Percentiles rank a stretch among this genome's conserved stretches.
These are phyloP conservation scores for Dipodomys stephensi DNA, from an alignment of 2,113 vertebrate genomes.

Conservation along the genomic window DNA sequence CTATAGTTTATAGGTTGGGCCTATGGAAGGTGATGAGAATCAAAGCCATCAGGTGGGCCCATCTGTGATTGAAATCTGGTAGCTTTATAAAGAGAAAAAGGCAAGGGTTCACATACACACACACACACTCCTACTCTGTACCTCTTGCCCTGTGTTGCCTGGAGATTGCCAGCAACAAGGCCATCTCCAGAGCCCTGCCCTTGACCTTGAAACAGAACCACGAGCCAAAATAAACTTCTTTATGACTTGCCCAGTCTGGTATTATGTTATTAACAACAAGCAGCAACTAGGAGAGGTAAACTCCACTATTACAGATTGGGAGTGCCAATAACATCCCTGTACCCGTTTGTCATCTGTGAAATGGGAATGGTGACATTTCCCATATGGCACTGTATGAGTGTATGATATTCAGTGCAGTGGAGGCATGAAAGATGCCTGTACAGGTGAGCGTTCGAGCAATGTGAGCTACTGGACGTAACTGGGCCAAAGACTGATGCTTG, in stretches of 20 bases:
- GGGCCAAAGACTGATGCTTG: not conserved
- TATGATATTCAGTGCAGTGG: too few relatives aligned
- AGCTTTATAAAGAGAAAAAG: not conserved
- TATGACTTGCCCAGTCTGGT: not conserved
- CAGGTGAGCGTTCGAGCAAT: not conserved
- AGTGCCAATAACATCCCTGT: not conserved
- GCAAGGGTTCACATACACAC: too few relatives aligned
- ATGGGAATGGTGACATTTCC: slow-evolving; percentile 15
- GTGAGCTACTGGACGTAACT: not conserved
- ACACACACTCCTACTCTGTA: fast-evolving
- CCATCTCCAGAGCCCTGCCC: not conserved
- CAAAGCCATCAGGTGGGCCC: not conserved
- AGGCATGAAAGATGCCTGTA: too few relatives aligned
- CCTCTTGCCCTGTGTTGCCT: not conserved
- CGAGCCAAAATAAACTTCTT: not conserved
- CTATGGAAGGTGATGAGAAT: not conserved
- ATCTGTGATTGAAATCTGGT: not conserved
- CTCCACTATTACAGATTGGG: not conserved
- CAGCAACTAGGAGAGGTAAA: too few relatives aligned
- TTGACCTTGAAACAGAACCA: not conserved
- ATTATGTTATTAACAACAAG: not conserved
- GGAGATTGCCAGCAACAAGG: not conserved
- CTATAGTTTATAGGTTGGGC: not conserved
- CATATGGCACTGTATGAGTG: not conserved
- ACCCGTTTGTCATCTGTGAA: not conserved